Percentiles rank a stretch among this genome's conserved stretches.
phyloP scores from a whole-genome alignment of 2,888 invertebrate species.

The Drosophila mayaguana region DNA sequence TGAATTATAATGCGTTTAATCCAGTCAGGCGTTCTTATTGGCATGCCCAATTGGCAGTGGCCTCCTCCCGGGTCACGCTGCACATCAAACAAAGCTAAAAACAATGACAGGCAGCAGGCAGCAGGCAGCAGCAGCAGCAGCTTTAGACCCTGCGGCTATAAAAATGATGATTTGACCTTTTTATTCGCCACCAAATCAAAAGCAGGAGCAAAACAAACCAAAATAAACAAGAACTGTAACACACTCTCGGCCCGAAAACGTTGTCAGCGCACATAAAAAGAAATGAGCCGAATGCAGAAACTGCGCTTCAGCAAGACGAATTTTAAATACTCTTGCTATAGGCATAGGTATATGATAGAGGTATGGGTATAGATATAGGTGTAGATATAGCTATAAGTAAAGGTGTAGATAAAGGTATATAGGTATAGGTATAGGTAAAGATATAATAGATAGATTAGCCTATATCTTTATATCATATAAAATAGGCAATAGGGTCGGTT shows the following conservation, averaged over 20 bases:
- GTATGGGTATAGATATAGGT: not conserved
- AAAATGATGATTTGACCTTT: conserved; percentile 68
- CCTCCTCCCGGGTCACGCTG: conserved; percentile 32
- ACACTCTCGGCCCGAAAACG: conserved; percentile 1
- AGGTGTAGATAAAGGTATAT: no score
- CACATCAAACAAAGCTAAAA: conserved; percentile 35
- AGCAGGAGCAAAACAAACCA: conserved; percentile 25
- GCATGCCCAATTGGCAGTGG: conserved; percentile 42
- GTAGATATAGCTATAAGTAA: no score
- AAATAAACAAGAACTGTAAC: conserved; percentile 30
- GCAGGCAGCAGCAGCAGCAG: not conserved
- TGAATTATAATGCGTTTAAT: conserved; percentile 57
- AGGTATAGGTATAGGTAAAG: no score
- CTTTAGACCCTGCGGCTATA: conserved; percentile 27
- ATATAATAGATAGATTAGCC: no score
- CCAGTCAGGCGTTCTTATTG: conserved; percentile 26
- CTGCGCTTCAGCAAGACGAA: not conserved
- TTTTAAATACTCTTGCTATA: not conserved
- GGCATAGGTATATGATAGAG: no score
- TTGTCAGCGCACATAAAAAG: conserved; percentile 24
- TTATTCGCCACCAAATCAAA: conserved; percentile 22
- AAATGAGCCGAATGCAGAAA: not conserved
- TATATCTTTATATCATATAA: no score
- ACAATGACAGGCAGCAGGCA: conserved; percentile 24
- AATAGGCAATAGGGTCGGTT: no score